Conservation (phyloP, 2,888 invertebrate genomes). For the Cotesia congregata region DNA sequence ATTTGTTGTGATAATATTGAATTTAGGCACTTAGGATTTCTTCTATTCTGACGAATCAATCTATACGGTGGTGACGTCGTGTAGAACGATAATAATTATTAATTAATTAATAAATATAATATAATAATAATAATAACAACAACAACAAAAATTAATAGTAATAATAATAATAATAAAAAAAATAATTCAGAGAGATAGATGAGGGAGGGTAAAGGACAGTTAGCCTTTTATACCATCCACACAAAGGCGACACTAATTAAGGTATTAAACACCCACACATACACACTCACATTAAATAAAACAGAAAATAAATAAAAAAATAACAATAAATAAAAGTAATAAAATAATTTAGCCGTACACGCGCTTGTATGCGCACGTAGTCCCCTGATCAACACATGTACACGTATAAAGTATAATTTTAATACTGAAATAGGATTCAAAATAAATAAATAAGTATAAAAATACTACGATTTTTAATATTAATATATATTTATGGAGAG, state of each 20-base stretch:
- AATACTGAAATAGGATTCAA: constrained; percentile 38
- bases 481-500: constrained; percentile 48
- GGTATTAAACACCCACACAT: constrained; percentile 8
- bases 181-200: constrained; percentile 27
- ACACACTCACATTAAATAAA: constrained; percentile 7
- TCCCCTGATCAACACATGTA: constrained; percentile 22
- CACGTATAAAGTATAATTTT: constrained; percentile 43
- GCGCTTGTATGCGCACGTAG: constrained; percentile 33
- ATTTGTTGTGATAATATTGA: constrained; percentile 69
- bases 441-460: constrained; percentile 34
- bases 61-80: constrained; percentile 48
- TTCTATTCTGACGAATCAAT: constrained; percentile 54
- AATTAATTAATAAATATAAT: constrained; percentile 20
- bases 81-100: constrained; percentile 44
- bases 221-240: constrained; percentile 39
- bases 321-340: constrained; percentile 42
- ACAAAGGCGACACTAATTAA: constrained; percentile 16
- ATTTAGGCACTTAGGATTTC: constrained; percentile 61
- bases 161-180: neutral
- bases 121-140: constrained; percentile 43
- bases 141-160: constrained; percentile 29
- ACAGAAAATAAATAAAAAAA: constrained; percentile 35
- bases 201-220: constrained; percentile 34
- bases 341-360: constrained; percentile 39
- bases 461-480: constrained; percentile 45